phyloP scores from a whole-genome alignment of 1,140 invertebrate species.

The Meloidogyne floridensis region DNA sequence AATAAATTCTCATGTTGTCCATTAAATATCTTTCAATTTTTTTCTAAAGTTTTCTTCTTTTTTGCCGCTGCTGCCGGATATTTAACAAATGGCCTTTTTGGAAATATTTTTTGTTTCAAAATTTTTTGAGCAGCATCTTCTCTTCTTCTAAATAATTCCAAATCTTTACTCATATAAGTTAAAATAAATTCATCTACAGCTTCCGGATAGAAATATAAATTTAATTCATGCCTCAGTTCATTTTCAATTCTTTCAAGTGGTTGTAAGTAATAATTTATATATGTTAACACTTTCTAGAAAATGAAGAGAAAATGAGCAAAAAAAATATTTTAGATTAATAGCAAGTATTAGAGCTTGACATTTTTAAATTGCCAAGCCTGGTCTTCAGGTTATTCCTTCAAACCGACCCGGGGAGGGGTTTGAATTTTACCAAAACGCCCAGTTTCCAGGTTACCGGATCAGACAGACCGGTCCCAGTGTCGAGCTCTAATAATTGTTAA shows the following conservation, averaged over 20 bases:
- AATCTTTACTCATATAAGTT: constrained; percentile 33
- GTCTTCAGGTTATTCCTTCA: no score
- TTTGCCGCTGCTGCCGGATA: constrained; percentile 15
- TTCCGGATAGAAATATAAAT: constrained; percentile 38
- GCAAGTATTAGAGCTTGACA: no score
- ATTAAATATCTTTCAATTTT: no score
- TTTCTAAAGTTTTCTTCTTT: background rate
- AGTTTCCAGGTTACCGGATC: no score
- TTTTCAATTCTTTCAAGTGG: constrained; percentile 50
- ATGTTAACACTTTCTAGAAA: constrained; percentile 56
- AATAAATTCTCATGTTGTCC: no score
- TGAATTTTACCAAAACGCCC: no score
- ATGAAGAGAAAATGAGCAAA: background rate
- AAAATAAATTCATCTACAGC: constrained; percentile 42
- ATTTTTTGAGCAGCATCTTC: constrained; percentile 28
- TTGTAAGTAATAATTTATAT: constrained; percentile 45
- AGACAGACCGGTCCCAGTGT: no score
- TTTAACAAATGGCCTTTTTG: constrained; percentile 34
- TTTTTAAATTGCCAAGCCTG: no score
- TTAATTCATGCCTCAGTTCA: constrained; percentile 49
- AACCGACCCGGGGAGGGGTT: no score
- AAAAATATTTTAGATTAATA: no score
- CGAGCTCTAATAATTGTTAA: no score
- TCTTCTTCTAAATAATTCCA: constrained; percentile 20
- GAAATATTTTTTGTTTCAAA: constrained; percentile 31